Percentiles rank a stretch among this genome's conserved stretches.
Evolutionary conservation across 2,888 invertebrate species (phyloP).

Genomic region (Drosophila longiperda): DNA sequence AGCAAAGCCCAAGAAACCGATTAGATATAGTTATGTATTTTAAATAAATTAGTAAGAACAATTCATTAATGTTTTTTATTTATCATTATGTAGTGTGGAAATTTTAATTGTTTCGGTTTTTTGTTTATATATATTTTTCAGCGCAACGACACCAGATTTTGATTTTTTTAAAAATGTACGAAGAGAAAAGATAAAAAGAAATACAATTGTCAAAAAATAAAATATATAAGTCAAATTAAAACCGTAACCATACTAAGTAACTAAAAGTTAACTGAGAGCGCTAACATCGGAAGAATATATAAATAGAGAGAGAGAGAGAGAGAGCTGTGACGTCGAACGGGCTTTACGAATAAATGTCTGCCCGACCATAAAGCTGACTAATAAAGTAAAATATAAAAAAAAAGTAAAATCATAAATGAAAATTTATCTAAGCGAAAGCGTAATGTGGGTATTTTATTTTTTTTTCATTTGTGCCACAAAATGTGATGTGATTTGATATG

Average conservation of each 20-base stretch:
- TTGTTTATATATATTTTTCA: slow-evolving; percentile 42
- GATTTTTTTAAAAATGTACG: slow-evolving; percentile 59
- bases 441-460: slow-evolving; percentile 33
- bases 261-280: slow-evolving; percentile 53
- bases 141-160: slow-evolving; percentile 83
- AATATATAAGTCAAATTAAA: slow-evolving; percentile 68
- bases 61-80: slow-evolving; percentile 41
- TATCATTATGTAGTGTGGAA: slow-evolving; percentile 45
- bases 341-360: slow-evolving; percentile 45
- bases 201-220: slow-evolving; percentile 81
- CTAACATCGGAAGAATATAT: slow-evolving; percentile 36
- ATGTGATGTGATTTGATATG: slow-evolving; percentile 34
- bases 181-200: slow-evolving; percentile 80
- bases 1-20: slow-evolving; percentile 68
- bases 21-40: slow-evolving; percentile 39
- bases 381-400: slow-evolving; percentile 25
- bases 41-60: slow-evolving; percentile 50
- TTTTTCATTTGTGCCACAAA: slow-evolving; percentile 39
- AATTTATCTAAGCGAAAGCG: slow-evolving; percentile 66
- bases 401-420: slow-evolving; percentile 46
- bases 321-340: slow-evolving; percentile 51
- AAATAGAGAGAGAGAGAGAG: slow-evolving; percentile 39
- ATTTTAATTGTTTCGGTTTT: slow-evolving; percentile 41
- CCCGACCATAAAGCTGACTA: slow-evolving; percentile 65
- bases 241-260: slow-evolving; percentile 72